Base-by-base conservation (phyloP, 2,797 vertebrate species). In the Garrulus glandarius region DNA sequence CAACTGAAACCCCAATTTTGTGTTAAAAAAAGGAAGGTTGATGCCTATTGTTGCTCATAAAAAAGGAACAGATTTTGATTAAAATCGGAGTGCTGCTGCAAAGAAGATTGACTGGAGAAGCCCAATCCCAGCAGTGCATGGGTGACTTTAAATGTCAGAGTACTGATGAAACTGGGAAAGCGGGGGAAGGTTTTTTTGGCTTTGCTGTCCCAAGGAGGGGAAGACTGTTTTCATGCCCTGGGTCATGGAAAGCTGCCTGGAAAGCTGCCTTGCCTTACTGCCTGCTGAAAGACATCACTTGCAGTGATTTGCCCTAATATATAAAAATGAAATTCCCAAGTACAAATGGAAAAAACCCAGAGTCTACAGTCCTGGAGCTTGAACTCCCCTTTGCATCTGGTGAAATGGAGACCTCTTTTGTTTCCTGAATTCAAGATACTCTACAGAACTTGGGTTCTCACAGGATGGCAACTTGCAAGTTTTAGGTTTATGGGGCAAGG, bases 91-190 rank as follows among this genome's bases (percentile, higher is more conserved):
- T 84, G 52, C 59, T 84, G 47, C 37, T 72, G 56, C 57, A 34
- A 56, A 83, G 50, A 39, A 76, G 34, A 44, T 32, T 63, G 82
- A 52, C 75, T 74, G 64, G 49, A 94, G 57, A 85, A 75, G 44
- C 30, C 39, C 2, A 79, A 7, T 56, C 46, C 17, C 57, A 49
- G 26, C 30, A 61, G 44, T 10, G 27, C 26, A 24, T 0, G 0
- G 24, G 32, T 93, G 93, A 86, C 79, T 59, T 55, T 68, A 74
- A 89, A 77, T 63, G 61, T 71, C 75, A 84, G 69, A 78, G 30
- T 50, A 23, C 0, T 80, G 65, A 56, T 81, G 47, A 37, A 84
- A 44, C 7, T 80, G 68, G n/a, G 87, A 91, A 67, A 56, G 9
- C 2, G 3, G 15, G 6, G 21, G 26, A 47, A 64, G 26, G 2